Evolutionary conservation across 2,797 vertebrate genomes (phyloP).

Genomic region (Schizopygopsis malacanthus): DNA sequence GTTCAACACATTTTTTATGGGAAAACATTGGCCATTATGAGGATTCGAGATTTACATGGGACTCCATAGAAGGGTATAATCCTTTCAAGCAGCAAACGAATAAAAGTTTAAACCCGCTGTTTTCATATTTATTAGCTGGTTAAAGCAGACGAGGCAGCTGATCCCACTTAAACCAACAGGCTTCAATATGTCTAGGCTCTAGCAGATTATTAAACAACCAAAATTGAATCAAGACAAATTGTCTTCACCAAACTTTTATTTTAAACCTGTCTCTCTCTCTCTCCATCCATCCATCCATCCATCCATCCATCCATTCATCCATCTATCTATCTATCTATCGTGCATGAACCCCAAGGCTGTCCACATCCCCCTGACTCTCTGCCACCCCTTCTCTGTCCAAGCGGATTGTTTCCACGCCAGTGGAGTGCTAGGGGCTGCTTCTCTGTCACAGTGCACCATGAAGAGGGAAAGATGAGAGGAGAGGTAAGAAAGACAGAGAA

Average conservation of each 20-base stretch:
- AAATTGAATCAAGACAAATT: background rate
- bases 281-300: slow-evolving; percentile 49
- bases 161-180: slow-evolving; percentile 66
- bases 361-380: slow-evolving; percentile 60
- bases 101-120: slow-evolving; percentile 85
- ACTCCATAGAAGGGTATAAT: slow-evolving; percentile 83
- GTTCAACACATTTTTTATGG: slow-evolving; percentile 81
- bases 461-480: slow-evolving; percentile 66
- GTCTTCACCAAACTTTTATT: background rate
- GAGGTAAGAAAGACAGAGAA: slow-evolving; percentile 57
- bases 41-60: slow-evolving; percentile 79
- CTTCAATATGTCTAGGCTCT: slow-evolving; percentile 33
- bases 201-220: background rate
- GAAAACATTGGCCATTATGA: slow-evolving; percentile 83
- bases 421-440: slow-evolving; percentile 78
- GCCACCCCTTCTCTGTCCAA: slow-evolving; percentile 81
- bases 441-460: slow-evolving; percentile 83
- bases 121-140: slow-evolving; percentile 89
- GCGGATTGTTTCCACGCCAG: slow-evolving; percentile 84
- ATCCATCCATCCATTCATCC: slow-evolving; percentile 65
- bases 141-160: slow-evolving; percentile 84
- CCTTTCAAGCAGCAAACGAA: slow-evolving; percentile 77
- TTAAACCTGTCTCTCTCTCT: background rate
- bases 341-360: slow-evolving; percentile 72
- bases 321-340: slow-evolving; percentile 66